Evolutionary conservation across 2,797 vertebrate species (phyloP), one percentile per base, ranked within the genome.

Genomic region (Halcyon badia): DNA sequence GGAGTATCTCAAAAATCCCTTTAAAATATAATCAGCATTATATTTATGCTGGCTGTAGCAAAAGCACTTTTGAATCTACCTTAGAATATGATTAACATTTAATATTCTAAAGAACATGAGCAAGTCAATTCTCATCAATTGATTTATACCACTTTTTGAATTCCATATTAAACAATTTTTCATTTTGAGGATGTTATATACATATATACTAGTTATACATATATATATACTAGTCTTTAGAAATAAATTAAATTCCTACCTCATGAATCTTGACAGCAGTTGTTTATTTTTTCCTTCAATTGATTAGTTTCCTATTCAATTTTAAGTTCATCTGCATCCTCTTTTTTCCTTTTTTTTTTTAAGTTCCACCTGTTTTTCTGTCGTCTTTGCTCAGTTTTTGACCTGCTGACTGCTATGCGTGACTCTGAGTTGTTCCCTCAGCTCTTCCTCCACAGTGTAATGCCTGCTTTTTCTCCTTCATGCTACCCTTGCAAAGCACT

Each of bases 21-120:
- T 90, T 72, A 89, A 90, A 94, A 87, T 76, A 56, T 84, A 76
- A 77, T 73, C n/a, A 79, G 35, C 42, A 11, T 76, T 76, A 37
- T 83, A 52, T 64, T 85, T 44, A n/a, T 73, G 64, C 46, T 83
- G 26, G 9, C 30, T 87, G 9, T 72, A n/a, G 68, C 42, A 85
- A 69, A 92, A 80, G 51, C 60, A 65, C 5, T 54, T 81, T 21
- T 65, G 25, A 81, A 15, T 92, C 46, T 84, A 22, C 70, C 35
- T 46, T 58, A 89, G 46, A 64, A 58, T 84, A 52, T 54, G 56
- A 65, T 92, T 84, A 89, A 22, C 14, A 61, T 25, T 52, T 56
- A 52, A 57, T 81, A 56, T 75, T 94, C 83, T 72, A 79, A 89
- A 64, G 14, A 81, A 86, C 92, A 89, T 6, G 5, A 89, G 26